Evolutionary conservation across 2,888 invertebrate genomes (phyloP).

Genomic region (Andrena camellia): DNA sequence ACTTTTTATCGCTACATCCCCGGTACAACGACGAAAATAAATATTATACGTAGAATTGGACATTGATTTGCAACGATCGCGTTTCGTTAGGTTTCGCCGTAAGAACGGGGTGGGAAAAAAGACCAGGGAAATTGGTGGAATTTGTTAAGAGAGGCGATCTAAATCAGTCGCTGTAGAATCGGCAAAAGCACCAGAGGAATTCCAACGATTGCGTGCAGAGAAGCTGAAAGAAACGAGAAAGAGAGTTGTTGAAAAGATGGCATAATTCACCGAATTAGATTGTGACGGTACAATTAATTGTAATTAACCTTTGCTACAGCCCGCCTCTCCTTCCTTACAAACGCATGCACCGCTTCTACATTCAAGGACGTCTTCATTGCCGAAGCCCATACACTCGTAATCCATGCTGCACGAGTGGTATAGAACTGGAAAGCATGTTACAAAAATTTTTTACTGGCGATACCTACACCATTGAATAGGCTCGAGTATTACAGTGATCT

Average conservation of each 20-base stretch:
- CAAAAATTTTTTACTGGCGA: background rate
- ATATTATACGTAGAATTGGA: no score
- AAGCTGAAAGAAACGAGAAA: conserved; percentile 44
- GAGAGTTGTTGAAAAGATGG: conserved; percentile 2
- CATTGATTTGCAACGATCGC: no score
- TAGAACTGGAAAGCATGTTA: conserved; percentile 58
- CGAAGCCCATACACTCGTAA: conserved; percentile 67
- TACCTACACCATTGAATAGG: background rate
- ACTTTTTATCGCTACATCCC: no score
- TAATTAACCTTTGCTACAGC: conserved; percentile 71
- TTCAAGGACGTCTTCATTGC: conserved; percentile 44
- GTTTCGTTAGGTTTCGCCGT: no score
- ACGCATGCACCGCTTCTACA: conserved; percentile 71
- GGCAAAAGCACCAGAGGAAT: conserved; percentile 20
- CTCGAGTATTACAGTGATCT: background rate
- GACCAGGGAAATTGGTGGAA: background rate
- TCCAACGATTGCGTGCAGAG: conserved; percentile 20
- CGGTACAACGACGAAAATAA: no score
- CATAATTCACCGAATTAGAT: conserved; percentile 33
- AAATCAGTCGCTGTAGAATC: conserved; percentile 36
- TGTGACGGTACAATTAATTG: conserved; percentile 48
- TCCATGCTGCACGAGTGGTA: conserved; percentile 63
- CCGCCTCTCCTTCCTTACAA: conserved; percentile 57
- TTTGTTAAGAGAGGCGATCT: background rate
- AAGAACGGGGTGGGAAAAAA: no score